These are phyloP conservation scores for Sparidentex hasta DNA, from an alignment of 2,797 vertebrate genomes.

Conservation along the genomic window DNA sequence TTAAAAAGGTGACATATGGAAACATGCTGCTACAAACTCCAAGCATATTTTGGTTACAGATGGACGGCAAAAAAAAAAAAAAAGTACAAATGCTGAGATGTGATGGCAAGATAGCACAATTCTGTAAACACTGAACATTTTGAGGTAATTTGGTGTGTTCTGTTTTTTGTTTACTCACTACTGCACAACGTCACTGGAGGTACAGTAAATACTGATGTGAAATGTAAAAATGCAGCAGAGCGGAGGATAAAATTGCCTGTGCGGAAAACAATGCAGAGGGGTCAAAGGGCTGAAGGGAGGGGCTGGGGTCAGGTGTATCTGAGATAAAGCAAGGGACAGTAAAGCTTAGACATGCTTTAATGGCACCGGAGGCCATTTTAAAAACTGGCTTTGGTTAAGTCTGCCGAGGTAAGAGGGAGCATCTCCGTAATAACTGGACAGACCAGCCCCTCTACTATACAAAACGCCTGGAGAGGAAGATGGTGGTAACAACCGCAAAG, in stretches of 20 bases:
- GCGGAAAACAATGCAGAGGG: conserved; percentile 33
- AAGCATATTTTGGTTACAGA: conserved; percentile 70
- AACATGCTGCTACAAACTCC: conserved; percentile 52
- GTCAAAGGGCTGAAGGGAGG: conserved; percentile 48
- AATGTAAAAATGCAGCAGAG: conserved; percentile 57
- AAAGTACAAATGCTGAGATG: conserved; percentile 54
- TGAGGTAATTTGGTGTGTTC: conserved; percentile 81
- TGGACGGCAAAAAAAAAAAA: conserved; percentile 72
- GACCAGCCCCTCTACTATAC: conserved; percentile 64
- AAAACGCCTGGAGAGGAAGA: conserved; percentile 47
- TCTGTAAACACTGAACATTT: conserved; percentile 80
- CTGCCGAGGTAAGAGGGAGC: conserved; percentile 67
- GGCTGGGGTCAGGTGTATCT: conserved; percentile 56
- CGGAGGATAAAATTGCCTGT: conserved; percentile 25
- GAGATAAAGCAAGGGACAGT: conserved; percentile 72
- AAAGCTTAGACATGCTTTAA: conserved; percentile 76
- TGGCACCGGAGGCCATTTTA: conserved; percentile 67
- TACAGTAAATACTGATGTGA: conserved; percentile 71
- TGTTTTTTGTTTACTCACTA: conserved; percentile 23
- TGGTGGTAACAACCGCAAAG: conserved; percentile 44
- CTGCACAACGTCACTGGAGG: conserved; percentile 45
- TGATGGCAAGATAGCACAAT: conserved; percentile 73
- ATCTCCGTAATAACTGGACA: conserved; percentile 63
- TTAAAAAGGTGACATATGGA: conserved; percentile 39
- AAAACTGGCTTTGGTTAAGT: conserved; percentile 86